Evolutionary conservation across 2,888 invertebrate species (phyloP), one percentile per base, ranked within the genome.

Genomic region (Scaptomyza parva): DNA sequence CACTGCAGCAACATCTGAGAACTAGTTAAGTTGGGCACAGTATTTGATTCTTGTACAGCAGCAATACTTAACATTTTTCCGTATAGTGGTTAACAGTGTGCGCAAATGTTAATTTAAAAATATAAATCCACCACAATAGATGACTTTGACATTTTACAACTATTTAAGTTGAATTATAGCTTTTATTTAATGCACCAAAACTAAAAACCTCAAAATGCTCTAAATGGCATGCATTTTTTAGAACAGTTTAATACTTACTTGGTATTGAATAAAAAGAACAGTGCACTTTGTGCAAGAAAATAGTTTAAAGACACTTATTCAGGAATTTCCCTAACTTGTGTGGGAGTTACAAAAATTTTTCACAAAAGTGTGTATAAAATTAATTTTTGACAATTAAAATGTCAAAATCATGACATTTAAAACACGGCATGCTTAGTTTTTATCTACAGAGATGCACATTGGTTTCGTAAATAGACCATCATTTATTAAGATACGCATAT

Each of bases 341-440:
- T 48, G 41, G 60, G 64, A 61, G 61, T 58, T 54, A 73, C 73
- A 61, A 75, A 61, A 70, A 74, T 76, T 66, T 73, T 62, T 70
- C 58, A 60, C 62, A 59, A 72, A 63, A 54, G 47, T 67, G 52
- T 68, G 17, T 52, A 28, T 44, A 58, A 43, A 63, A 51, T 26
- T 54, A 51, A 61, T 44, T 48, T 30, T 57, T 40, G 55, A 51
- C 52, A 52, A 47, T 35, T 24, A 53, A 51, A 51, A 26, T 45
- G 39, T 39, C 51, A 18, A 41, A 17, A 26, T 28, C 11, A 37
- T 58, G 47, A 54, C 2, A 2, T 33, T 26, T 8, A n/a, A 9
- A 11, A 3, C 30, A 41, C 12, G 40, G 53, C 70, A 39, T 39
- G 12, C 76, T 55, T 37, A 14, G 57, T 51, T 60, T 33, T 5